Evolutionary conservation across 2,113 vertebrate genomes (phyloP).

Genomic region (Elgaria multicarinata): DNA sequence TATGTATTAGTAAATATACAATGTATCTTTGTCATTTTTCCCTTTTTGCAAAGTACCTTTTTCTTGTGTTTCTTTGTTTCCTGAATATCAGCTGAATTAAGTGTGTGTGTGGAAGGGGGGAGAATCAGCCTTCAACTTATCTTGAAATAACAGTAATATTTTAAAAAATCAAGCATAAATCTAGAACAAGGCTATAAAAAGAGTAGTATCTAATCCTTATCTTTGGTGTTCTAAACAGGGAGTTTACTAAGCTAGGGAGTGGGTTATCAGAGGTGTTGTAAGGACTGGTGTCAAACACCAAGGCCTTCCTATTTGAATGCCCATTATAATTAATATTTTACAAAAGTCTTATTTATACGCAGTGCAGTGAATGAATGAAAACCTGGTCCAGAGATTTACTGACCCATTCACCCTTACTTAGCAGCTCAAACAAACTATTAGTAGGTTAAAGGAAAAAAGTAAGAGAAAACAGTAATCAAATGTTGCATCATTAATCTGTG

Average conservation of each 20-base stretch:
- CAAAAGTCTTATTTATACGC: slow-evolving; percentile 65
- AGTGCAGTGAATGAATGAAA: slow-evolving; percentile 81
- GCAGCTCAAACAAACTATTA: slow-evolving; percentile 82
- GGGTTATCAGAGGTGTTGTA: slow-evolving; percentile 67
- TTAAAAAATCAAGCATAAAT: slow-evolving; percentile 77
- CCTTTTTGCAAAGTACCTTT: slow-evolving; percentile 79
- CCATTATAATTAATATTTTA: slow-evolving; percentile 69
- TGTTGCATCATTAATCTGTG: slow-evolving; percentile 84
- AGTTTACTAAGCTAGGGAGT: slow-evolving; percentile 73
- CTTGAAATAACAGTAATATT: slow-evolving; percentile 75
- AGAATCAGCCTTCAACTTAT: slow-evolving; percentile 73
- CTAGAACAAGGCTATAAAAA: slow-evolving; percentile 76
- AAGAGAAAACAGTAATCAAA: slow-evolving; percentile 80
- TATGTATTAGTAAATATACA: slow-evolving; percentile 66
- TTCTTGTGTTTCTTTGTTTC: slow-evolving; percentile 61
- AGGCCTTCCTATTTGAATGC: slow-evolving; percentile 76
- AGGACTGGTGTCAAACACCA: slow-evolving; percentile 63
- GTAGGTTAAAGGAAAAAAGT: slow-evolving; percentile 77
- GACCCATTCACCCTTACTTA: slow-evolving; percentile 78
- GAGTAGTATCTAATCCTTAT: slow-evolving; percentile 79
- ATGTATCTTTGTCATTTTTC: slow-evolving; percentile 73
- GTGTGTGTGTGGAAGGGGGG: no score
- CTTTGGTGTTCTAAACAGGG: slow-evolving; percentile 86
- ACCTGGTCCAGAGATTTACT: slow-evolving; percentile 73
- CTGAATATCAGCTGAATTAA: slow-evolving; percentile 69